Evolutionary conservation across 2,797 vertebrate species (phyloP).

Genomic region (Odontamblyopus lacepedii): DNA sequence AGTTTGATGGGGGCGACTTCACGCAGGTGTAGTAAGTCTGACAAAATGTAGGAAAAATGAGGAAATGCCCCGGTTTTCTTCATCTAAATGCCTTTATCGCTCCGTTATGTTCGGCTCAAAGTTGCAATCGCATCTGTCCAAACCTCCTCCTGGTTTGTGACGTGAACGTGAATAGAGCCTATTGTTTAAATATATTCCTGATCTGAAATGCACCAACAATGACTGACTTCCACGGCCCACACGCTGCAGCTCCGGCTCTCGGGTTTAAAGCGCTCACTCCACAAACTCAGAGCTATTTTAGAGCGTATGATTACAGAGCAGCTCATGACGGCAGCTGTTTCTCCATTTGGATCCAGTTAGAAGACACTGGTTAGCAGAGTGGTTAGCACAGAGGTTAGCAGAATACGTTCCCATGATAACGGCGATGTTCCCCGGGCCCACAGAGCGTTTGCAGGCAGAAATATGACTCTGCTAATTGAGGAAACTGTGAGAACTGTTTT

Average conservation of each 20-base stretch:
- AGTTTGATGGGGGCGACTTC: too few species aligned
- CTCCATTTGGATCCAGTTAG: slow-evolving; percentile 32
- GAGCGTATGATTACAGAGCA: slow-evolving; percentile 43
- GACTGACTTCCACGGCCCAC: background rate
- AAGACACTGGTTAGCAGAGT: slow-evolving; percentile 26
- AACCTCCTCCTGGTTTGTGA: too few species aligned
- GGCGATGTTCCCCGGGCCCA: slow-evolving; percentile 40
- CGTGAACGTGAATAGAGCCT: too few species aligned
- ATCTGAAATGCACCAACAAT: background rate
- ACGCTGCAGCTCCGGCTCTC: too few species aligned
- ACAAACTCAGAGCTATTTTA: slow-evolving; percentile 41
- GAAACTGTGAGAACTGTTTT: slow-evolving; percentile 18
- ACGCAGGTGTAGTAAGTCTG: too few species aligned
- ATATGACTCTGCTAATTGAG: slow-evolving; percentile 43
- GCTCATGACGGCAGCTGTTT: slow-evolving; percentile 35
- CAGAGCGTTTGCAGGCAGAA: slow-evolving; percentile 55
- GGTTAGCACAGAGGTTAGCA: slow-evolving; percentile 41
- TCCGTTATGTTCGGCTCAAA: too few species aligned
- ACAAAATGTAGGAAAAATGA: too few species aligned
- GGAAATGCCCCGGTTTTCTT: too few species aligned
- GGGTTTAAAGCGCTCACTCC: slow-evolving; percentile 34
- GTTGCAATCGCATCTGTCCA: too few species aligned
- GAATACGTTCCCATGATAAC: slow-evolving; percentile 61
- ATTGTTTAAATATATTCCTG: background rate
- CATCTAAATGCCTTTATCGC: too few species aligned